Base-by-base conservation (phyloP, 2,113 vertebrate genomes). In the Neodontobutis hainanensis region DNA sequence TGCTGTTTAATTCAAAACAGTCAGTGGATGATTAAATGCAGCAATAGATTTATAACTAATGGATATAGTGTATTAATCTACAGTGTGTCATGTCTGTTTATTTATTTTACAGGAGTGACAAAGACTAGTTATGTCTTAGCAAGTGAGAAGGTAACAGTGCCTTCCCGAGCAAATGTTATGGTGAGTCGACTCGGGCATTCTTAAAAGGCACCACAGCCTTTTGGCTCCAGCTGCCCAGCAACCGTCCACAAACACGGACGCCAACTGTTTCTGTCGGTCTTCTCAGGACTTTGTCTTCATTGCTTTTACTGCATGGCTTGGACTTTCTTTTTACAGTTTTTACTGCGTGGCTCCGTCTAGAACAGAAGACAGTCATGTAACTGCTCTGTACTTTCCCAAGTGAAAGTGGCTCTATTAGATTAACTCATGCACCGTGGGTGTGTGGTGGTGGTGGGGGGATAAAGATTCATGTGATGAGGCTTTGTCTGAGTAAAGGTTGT, bases 161-260 rank as follows among this genome's bases (percentile, higher is more conserved):
- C 62, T 73, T 58, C 66, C 51, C 47, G 52, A 64, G 77, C 77
- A 63, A 83, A 74, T 59, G 73, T 62, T 87, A 59, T 51, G 44
- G 15, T 74, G 44, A 10, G 58, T 48, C 46, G 59, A 82, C 81
- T 73, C 70, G 80, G 74, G 61, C 63, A 38, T 70, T 80, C 51
- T 49, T 73, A 61, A 69, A 57, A 61, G 69, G 57, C 72, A 52
- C n/a, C 72, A 65, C 84, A 66, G 75, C 82, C 56, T 83, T 86
- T 85, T 77, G 83, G 80, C 76, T 78, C 60, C 53, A n/a, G 79
- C 85, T 85, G 65, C 79, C 69, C 61, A 55, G 81, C 57, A 48
- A 82, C 80, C 53, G 11, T 64, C 61, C 76, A 62, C 52, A 55
- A 36, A 55, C 58, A 71, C 44, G 56, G 72, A 80, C 15, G 74